Base-by-base conservation (phyloP, 2,797 vertebrate species). In the Simalia tracyae region DNA sequence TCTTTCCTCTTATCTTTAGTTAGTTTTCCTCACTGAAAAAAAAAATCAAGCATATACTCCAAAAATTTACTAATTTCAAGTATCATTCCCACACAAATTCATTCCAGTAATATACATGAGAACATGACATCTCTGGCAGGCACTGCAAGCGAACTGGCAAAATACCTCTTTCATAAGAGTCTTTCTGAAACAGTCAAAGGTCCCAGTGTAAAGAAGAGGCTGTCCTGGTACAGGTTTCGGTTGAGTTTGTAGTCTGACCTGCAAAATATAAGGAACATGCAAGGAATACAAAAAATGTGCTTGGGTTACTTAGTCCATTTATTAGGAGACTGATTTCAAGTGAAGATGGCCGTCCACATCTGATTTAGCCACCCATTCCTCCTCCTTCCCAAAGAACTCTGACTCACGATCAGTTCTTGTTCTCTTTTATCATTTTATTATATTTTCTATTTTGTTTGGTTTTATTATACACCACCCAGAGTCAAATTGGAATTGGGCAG, bases 231-330 rank as follows among this genome's bases (percentile, higher is more conserved):
- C 97, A 11, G 98, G 97, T 84, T 98, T 98, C 0, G 98, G 97
- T 94, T 99, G 99, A 28, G 99, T 99, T 96, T 99, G 99, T 93
- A 99, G 96, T 85, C 99, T 98, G 93, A 99, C 99, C 99, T 99
- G 84, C 92, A 4, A 3, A 92, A 89, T 24, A 94, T 50, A 15
- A 9, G 94, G 94, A 95, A 63, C 60, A 86, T 2, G 50, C 6
- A 63, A 17, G 4, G 36, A 89, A 85, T 50, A 54, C n/a, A 22
- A 60, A 61, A 63, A 28, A 8, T 8, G 11, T 76, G 3, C 46
- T 85, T 50, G 36, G 1, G 8, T 84, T 61, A 90, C 15, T 14
- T 3, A 28, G 5, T 17, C 19, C 12, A 22, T 54, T 54, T 84
- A 36, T 84, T 56, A 84, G 9, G 46, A 86, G 57, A n/a, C 26